These are phyloP conservation scores for Pyrocoelia pectoralis DNA, from an alignment of 2,888 invertebrate genomes.

Conservation along the genomic window DNA sequence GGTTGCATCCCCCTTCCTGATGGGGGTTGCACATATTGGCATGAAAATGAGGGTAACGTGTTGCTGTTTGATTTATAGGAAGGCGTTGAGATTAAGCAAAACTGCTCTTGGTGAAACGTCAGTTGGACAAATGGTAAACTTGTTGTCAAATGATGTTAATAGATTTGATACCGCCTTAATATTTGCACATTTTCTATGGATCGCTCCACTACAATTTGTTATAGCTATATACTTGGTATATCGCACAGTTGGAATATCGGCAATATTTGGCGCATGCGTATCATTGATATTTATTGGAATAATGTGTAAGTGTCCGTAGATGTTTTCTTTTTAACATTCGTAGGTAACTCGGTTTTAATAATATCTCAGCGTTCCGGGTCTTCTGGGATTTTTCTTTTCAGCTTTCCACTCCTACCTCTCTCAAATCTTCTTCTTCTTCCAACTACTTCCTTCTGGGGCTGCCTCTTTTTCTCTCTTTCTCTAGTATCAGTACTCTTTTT, in stretches of 20 bases:
- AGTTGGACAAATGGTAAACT: slow-evolving; percentile 80
- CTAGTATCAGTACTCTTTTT: too few relatives aligned
- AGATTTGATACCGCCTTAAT: slow-evolving; percentile 84
- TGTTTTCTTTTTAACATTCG: too few relatives aligned
- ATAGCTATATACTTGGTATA: slow-evolving; percentile 81
- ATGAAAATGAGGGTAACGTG: slow-evolving; percentile 86
- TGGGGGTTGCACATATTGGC: slow-evolving; percentile 65
- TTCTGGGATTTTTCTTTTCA: too few relatives aligned
- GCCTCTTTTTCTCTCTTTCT: too few relatives aligned
- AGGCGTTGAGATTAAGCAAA: slow-evolving; percentile 65
- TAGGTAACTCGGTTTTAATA: too few relatives aligned
- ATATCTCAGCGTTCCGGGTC: too few relatives aligned
- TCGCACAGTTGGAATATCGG: slow-evolving; percentile 66
- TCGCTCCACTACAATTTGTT: slow-evolving; percentile 81
- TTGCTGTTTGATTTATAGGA: slow-evolving; percentile 86
- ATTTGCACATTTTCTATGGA: slow-evolving; percentile 83
- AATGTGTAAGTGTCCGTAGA: too few relatives aligned
- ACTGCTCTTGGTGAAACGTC: slow-evolving; percentile 80
- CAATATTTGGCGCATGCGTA: slow-evolving; percentile 55
- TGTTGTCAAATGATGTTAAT: slow-evolving; percentile 94
- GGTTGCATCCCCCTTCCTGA: neutral
- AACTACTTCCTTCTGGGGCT: too few relatives aligned
- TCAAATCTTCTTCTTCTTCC: too few relatives aligned
- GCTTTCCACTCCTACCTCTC: too few relatives aligned
- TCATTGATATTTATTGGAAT: too few relatives aligned